Conservation (phyloP, 2,797 vertebrate species). For the Tokudaia muenninki region DNA sequence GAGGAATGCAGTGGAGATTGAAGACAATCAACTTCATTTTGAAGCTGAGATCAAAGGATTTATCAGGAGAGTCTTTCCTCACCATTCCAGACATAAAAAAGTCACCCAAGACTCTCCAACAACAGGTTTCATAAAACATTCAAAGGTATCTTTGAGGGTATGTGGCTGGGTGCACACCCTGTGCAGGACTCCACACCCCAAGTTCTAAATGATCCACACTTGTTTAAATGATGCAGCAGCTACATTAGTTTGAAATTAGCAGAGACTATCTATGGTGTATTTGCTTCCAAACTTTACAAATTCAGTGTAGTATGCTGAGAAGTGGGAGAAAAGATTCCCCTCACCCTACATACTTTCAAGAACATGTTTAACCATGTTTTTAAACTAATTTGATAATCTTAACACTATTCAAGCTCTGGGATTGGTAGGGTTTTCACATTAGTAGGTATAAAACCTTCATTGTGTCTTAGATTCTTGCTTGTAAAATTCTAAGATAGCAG, state of each 20-base stretch:
- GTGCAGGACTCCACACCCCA: background rate
- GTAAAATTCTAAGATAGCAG: background rate
- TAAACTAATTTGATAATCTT: background rate
- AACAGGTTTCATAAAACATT: background rate
- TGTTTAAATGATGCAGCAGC: background rate
- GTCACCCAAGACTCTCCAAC: background rate
- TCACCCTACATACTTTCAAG: background rate
- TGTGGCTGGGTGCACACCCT: accelerated
- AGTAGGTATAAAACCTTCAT: background rate
- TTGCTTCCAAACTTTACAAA: background rate
- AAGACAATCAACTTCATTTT: background rate
- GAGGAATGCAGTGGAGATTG: background rate
- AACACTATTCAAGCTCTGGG: background rate
- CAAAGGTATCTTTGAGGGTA: background rate
- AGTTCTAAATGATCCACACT: background rate
- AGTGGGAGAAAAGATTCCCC: no score
- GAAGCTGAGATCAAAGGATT: slow-evolving; percentile 5
- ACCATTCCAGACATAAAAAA: background rate
- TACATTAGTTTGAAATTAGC: background rate
- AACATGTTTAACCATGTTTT: background rate
- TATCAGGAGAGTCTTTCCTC: background rate
- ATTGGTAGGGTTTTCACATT: background rate
- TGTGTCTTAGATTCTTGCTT: no score
- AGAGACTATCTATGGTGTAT: background rate
- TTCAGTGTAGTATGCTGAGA: background rate